These are phyloP conservation scores for Nymphalis io DNA, from an alignment of 1,140 invertebrate genomes.

Conservation along the genomic window DNA sequence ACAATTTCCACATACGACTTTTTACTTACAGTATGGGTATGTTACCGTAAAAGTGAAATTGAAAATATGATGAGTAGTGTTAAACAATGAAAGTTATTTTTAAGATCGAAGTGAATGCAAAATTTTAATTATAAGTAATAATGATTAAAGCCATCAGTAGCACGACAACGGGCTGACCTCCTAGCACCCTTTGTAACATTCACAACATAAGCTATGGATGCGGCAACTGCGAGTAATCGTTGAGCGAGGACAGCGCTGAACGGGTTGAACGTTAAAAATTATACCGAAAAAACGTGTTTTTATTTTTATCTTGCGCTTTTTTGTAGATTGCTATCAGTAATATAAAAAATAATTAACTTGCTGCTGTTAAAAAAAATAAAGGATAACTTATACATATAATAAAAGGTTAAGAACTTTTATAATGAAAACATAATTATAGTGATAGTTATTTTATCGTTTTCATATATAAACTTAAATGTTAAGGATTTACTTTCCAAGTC, in stretches of 20 bases:
- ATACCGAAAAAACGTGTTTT: background rate
- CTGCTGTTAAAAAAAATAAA: no score
- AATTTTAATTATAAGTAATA: slow-evolving; percentile 78
- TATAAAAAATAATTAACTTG: no score
- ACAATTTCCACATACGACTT: no score
- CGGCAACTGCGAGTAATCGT: slow-evolving; percentile 37
- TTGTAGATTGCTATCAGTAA: no score
- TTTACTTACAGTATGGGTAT: no score
- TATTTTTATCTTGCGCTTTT: background rate
- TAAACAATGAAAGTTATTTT: background rate
- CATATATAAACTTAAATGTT: no score
- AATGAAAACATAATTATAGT: no score
- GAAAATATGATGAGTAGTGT: background rate
- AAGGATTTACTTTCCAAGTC: no score
- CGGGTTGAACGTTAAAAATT: background rate
- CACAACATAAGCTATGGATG: slow-evolving; percentile 38
- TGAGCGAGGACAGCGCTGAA: background rate
- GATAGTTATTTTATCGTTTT: no score
- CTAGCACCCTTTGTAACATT: slow-evolving; percentile 61
- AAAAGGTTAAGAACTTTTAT: no score
- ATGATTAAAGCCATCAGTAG: slow-evolving; percentile 73
- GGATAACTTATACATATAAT: no score
- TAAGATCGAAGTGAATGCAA: background rate
- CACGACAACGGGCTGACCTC: slow-evolving; percentile 71
- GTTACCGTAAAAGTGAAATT: no score